Evolutionary conservation across 2,113 vertebrate genomes (phyloP), one percentile per base, ranked within the genome.

Genomic region (Scartelaos histophorus): DNA sequence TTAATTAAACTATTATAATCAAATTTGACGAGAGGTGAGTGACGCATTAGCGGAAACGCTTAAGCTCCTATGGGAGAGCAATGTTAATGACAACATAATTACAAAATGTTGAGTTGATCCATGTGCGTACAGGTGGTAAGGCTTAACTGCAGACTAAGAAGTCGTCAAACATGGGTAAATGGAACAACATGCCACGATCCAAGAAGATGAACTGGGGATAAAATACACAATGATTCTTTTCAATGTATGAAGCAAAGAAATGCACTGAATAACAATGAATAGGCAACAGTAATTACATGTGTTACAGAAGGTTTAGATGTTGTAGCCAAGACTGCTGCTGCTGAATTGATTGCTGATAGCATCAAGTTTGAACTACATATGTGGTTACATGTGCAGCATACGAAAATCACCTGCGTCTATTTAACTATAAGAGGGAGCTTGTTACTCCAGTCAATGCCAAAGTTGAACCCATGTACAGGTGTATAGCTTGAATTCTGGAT

Each of bases 1-100:
- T 73, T 29, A 65, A 69, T 73, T 25, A 51, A 62, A 60, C 65
- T 49, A 35, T 58, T 58, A 17, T 66, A 73, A 75, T 84, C 70
- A 25, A 12, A 68, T 75, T 58, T 57, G 45, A 68, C 65, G 21
- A n/a, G n/a, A 29, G 15, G 11, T 34, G 25, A 66, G 60, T 64
- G 17, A 66, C 21, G n/a, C 46, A 35, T 69, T 54, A 24, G 53
- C 43, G 54, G 60, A 54, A 62, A 17, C 35, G 56, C 38, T 19
- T 38, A 12, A 61, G 60, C 13, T 67, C 65, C 49, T 22, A 5
- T 57, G 49, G 34, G 54, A 66, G 13, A 54, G 61, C 22, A 5
- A 38, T 47, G 38, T 24, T 65, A 57, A 64, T 6, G 49, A 38
- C 35, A 49, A 61, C 22, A 56, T 69, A 24, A 46, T 70, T 70